Evolutionary conservation across 2,113 vertebrate species (phyloP).

Genomic region (Suncus etruscus): DNA sequence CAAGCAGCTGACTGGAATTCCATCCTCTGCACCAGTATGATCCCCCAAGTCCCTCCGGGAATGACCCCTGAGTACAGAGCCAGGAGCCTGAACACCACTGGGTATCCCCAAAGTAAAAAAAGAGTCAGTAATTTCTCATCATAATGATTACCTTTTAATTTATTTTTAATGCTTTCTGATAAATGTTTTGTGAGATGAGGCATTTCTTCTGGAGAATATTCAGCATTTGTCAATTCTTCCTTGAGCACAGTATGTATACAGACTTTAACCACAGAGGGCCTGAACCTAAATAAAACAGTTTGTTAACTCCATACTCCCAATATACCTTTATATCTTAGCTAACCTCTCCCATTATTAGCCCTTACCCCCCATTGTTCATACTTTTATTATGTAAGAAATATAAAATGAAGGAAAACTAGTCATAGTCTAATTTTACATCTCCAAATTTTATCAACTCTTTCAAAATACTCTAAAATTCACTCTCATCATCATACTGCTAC

Average conservation of each 20-base stretch:
- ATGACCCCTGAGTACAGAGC: no score
- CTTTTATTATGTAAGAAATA: slow-evolving; percentile 47
- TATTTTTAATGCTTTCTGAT: slow-evolving; percentile 92
- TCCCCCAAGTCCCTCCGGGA: no score
- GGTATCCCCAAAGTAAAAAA: not conserved
- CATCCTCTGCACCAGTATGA: no score
- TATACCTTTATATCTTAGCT: not conserved
- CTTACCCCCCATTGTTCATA: not conserved
- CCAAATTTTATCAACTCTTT: slow-evolving; percentile 40
- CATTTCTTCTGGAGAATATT: slow-evolving; percentile 91
- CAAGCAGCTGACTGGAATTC: no score
- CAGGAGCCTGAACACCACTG: no score
- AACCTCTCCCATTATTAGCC: not conserved
- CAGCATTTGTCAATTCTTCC: slow-evolving; percentile 88
- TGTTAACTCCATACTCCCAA: not conserved
- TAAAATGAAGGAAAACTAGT: slow-evolving; percentile 8
- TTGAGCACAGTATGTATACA: slow-evolving; percentile 92
- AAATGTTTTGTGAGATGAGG: slow-evolving; percentile 88
- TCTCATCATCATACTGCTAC: not conserved
- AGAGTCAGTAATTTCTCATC: not conserved
- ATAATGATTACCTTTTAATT: slow-evolving; percentile 91
- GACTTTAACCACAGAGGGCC: slow-evolving; percentile 90
- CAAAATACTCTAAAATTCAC: slow-evolving; percentile 27
- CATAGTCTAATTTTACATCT: not conserved
- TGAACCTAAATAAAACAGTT: slow-evolving; percentile 89